phyloP scores from a whole-genome alignment of 2,113 vertebrate genomes.

The Mirounga angustirostris region DNA sequence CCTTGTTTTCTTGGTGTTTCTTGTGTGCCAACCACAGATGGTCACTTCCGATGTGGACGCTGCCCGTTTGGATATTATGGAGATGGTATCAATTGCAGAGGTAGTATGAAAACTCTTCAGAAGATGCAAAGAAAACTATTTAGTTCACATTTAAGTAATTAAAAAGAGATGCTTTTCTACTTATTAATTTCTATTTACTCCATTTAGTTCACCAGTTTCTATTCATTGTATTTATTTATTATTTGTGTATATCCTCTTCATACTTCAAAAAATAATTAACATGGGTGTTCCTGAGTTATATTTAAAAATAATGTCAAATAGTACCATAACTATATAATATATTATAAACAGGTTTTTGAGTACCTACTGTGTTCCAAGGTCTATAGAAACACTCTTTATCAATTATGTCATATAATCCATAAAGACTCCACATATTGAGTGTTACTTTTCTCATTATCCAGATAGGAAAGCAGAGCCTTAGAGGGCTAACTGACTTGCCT shows the following conservation, averaged over 20 bases:
- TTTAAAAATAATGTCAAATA: neutral
- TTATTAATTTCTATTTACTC: neutral
- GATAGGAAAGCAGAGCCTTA: neutral
- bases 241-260: neutral
- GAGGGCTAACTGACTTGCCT: neutral
- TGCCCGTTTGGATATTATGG: conserved; percentile 92
- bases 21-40: conserved; percentile 87
- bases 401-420: neutral
- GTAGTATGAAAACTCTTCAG: conserved; percentile 81
- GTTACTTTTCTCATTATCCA: neutral
- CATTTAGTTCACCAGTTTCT: conserved; percentile 11
- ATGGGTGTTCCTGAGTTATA: neutral
- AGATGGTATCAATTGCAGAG: conserved; percentile 92
- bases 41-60: conserved; percentile 88
- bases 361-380: neutral
- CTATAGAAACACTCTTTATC: neutral
- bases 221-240: neutral
- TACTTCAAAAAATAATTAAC: neutral
- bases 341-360: neutral
- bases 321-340: neutral
- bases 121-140: neutral
- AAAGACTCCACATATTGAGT: neutral
- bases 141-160: neutral
- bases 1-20: conserved; percentile 92
- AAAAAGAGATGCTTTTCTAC: neutral